phyloP scores from a whole-genome alignment of 1,140 invertebrate genomes.

The Bombus fervidus region DNA sequence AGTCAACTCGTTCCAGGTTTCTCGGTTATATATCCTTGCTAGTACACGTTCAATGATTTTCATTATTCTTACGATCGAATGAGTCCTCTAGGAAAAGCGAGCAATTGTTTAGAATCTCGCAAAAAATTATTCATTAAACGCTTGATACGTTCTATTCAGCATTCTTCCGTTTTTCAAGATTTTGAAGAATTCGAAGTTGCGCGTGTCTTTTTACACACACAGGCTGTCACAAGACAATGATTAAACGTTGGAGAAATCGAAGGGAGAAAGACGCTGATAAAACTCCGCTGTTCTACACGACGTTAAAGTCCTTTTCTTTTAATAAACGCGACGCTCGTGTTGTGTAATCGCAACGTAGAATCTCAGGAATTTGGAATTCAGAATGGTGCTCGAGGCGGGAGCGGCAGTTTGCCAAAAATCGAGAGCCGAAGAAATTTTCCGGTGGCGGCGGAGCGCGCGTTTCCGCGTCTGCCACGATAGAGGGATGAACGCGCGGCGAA shows the following conservation, averaged over 20 bases:
- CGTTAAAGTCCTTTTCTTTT: not conserved
- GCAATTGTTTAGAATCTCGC: too few relatives aligned
- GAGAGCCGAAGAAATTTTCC: slow-evolving; percentile 33
- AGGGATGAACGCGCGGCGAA: slow-evolving; percentile 42
- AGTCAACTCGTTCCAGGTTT: too few relatives aligned
- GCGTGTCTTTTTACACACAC: too few relatives aligned
- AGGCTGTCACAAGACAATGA: too few relatives aligned
- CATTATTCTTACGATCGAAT: rapidly evolving
- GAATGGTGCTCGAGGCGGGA: not conserved
- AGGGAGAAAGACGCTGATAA: not conserved
- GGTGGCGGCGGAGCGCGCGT: not conserved
- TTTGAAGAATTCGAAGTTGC: too few relatives aligned
- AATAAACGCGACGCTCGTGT: not conserved
- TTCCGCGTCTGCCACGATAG: slow-evolving; percentile 2
- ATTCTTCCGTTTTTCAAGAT: too few relatives aligned
- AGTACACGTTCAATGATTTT: not conserved
- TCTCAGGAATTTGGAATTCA: not conserved
- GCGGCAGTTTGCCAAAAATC: slow-evolving; percentile 37
- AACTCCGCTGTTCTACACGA: rapidly evolving
- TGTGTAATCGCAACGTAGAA: not conserved
- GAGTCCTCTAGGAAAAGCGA: rapidly evolving
- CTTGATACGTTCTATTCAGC: too few relatives aligned
- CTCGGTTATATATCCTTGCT: too few relatives aligned
- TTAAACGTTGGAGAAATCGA: rapidly evolving
- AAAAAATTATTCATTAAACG: too few relatives aligned